Base-by-base conservation (phyloP, 2,113 vertebrate species). In the Ranitomeya variabilis region DNA sequence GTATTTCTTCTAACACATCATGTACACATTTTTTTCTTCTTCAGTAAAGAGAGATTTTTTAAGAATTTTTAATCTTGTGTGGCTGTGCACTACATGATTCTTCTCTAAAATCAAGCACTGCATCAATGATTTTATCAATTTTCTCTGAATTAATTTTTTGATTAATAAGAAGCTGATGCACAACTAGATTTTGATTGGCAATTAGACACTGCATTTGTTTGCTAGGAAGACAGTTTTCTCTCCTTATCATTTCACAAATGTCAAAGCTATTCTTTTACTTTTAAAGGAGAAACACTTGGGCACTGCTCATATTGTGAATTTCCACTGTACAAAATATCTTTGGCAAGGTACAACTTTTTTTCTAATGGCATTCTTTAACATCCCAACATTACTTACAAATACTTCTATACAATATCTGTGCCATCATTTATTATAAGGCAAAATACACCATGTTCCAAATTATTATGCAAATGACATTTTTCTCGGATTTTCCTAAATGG, bases 81-180 rank as follows among this genome's bases (percentile, higher is more conserved):
- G 37, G 31, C 80, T 82, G 16, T 51, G 18, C 19, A 55, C 51
- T 64, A 55, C 82, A 71, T 55, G 51, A 73, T 73, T 73, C 83
- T 85, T 57, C 67, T 71, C n/a, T 57, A 73, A 45, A 73, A 85
- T 85, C 83, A 73, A 26, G 66, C 57, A 73, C 67, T 85, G 67
- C 83, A 85, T 85, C 83, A 85, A 85, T 12, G 52, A 85, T 85
- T 83, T 73, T 18, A 85, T 73, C 83, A 69, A 73, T 71, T 85
- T 73, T 73, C 64, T 85, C 51, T 57, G 52, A 85, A 73, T 85
- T 59, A 85, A 71, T 85, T 85, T 85, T 11, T 73, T 85, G 82
- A 84, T 84, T 84, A 84, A 84, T 84, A 51, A 57, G 66, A 85
- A 73, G 83, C 52, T 85, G 83, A 85, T 85, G 66, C 83, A 85